phyloP scores from a whole-genome alignment of 35 echinoderm and acorn worm species.

The Acanthaster planci region DNA sequence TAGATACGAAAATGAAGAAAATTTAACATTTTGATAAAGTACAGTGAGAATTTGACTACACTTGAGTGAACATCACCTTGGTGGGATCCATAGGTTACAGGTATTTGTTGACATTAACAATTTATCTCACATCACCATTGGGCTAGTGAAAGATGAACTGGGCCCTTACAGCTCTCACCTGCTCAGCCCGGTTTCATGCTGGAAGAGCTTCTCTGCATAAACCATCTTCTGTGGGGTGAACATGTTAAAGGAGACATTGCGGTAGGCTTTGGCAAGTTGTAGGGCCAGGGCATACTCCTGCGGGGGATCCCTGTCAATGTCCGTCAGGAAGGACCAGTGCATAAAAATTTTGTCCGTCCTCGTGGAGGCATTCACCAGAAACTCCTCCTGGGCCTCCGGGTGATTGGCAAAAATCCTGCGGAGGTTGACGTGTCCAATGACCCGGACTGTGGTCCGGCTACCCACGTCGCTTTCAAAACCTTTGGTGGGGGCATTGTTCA shows the following conservation, averaged over 20 bases:
- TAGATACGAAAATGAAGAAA: too few species aligned
- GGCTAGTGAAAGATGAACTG: background rate
- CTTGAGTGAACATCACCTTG: too few species aligned
- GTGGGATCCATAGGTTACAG: too few species aligned
- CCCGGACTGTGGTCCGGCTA: constrained; percentile 61
- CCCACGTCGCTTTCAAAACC: constrained; percentile 84
- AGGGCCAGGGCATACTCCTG: constrained; percentile 62
- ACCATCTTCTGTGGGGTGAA: constrained; percentile 88
- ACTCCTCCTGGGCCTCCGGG: constrained; percentile 37
- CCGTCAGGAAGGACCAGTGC: constrained; percentile 79
- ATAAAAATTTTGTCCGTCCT: constrained; percentile 64
- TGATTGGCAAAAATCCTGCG: constrained; percentile 64
- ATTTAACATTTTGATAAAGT: too few species aligned
- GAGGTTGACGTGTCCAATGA: constrained; percentile 72
- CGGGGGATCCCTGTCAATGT: constrained; percentile 53
- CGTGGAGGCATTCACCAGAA: constrained; percentile 61
- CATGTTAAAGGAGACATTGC: constrained; percentile 74
- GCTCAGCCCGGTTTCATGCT: constrained; percentile 88
- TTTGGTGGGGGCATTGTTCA: constrained; percentile 84
- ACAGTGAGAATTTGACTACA: too few species aligned
- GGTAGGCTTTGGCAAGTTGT: constrained; percentile 72
- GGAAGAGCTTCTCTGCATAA: constrained; percentile 78
- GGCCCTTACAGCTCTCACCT: constrained; percentile 59
- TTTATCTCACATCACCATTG: too few species aligned
- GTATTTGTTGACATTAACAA: too few species aligned